phyloP scores from a whole-genome alignment of 2,797 vertebrate species.

The Protonibea diacanthus region DNA sequence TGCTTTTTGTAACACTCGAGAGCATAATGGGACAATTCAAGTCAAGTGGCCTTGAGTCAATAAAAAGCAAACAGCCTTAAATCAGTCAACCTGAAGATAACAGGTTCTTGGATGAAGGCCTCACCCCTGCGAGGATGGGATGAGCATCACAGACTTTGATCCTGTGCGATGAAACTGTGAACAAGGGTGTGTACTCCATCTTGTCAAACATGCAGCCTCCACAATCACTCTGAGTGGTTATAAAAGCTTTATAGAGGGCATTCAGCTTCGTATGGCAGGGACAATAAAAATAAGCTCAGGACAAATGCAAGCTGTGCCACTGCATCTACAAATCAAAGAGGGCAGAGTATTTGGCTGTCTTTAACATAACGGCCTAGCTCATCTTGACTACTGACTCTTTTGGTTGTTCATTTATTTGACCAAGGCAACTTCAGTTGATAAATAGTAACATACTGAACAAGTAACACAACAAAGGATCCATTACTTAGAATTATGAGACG shows the following conservation, averaged over 20 bases:
- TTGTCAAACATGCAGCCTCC: constrained; percentile 41
- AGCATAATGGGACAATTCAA: constrained; percentile 35
- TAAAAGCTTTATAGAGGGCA: constrained; percentile 52
- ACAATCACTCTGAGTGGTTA: constrained; percentile 28
- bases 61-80: constrained; percentile 47
- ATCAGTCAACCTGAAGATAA: constrained; percentile 54
- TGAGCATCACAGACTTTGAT: constrained; percentile 47
- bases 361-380: not conserved
- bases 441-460: not conserved
- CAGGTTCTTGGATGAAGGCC: constrained; percentile 19
- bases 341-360: not conserved
- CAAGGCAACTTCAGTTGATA: not conserved
- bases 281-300: constrained; percentile 36
- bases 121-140: constrained; percentile 17
- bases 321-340: constrained; percentile 20
- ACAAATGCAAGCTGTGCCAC: constrained; percentile 15
- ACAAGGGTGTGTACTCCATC: constrained; percentile 26
- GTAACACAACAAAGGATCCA: not conserved
- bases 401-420: constrained; percentile 13
- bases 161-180: constrained; percentile 30
- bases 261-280: constrained; percentile 22
- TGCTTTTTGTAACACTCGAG: not conserved
- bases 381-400: not conserved
- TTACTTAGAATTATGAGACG: not conserved
- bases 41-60: constrained; percentile 40